These are phyloP conservation scores for Vombatus ursinus DNA, from an alignment of 2,113 vertebrate genomes.

Conservation along the genomic window DNA sequence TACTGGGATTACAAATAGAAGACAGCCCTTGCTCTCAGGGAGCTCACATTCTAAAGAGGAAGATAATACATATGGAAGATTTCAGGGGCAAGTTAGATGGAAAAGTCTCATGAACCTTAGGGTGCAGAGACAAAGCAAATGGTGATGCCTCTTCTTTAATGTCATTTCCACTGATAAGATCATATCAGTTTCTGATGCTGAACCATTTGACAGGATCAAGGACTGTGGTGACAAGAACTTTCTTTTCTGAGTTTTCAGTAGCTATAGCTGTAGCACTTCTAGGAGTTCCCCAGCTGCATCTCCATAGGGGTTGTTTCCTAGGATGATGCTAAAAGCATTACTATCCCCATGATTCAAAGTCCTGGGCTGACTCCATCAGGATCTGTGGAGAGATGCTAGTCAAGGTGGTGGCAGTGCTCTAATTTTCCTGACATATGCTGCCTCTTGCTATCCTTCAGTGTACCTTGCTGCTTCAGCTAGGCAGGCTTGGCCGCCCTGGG, in stretches of 20 bases:
- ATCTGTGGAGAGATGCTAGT: neutral
- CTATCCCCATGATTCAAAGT: neutral
- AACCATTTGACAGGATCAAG: neutral
- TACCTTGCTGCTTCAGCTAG: neutral
- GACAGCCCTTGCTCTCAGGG: too few relatives aligned
- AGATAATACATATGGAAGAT: too few relatives aligned
- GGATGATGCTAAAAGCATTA: neutral
- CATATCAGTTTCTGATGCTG: neutral
- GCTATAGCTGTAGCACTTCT: neutral
- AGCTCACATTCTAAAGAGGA: too few relatives aligned
- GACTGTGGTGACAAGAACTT: neutral
- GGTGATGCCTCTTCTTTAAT: neutral
- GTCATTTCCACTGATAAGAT: neutral
- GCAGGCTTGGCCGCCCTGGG: too few relatives aligned
- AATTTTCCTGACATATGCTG: neutral
- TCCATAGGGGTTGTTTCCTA: neutral
- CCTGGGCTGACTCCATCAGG: neutral
- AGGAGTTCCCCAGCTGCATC: too few relatives aligned
- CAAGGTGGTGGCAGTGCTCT: neutral
- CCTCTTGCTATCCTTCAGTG: too few relatives aligned
- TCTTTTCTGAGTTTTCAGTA: neutral
- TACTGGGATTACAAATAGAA: too few relatives aligned
- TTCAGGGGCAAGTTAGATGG: too few relatives aligned
- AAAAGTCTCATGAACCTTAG: neutral
- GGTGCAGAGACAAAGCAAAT: neutral